Evolutionary conservation across 2,113 vertebrate species (phyloP).

Genomic region (Thymallus thymallus): DNA sequence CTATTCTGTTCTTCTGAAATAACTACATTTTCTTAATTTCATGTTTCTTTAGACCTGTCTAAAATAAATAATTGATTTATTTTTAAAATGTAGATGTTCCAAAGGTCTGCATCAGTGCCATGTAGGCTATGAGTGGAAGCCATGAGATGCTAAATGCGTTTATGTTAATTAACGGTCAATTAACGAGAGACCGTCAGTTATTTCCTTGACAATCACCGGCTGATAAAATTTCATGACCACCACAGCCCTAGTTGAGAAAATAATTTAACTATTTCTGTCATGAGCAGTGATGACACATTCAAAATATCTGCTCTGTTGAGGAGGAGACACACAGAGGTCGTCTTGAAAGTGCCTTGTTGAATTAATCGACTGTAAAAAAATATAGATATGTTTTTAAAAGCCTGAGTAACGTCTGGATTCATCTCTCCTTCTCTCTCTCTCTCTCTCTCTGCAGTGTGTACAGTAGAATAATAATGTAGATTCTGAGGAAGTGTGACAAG

Average conservation of each 20-base stretch:
- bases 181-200: too few species aligned
- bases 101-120: too few species aligned
- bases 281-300: conserved; percentile 37
- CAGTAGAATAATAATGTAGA: conserved; percentile 74
- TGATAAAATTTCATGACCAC: too few species aligned
- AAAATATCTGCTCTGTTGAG: conserved; percentile 38
- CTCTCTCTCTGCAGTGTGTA: conserved; percentile 39
- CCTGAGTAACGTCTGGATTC: conserved; percentile 59
- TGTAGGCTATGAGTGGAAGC: too few species aligned
- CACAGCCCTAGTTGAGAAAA: neutral
- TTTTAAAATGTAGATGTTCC: too few species aligned
- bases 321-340: conserved; percentile 55
- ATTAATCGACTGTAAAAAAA: conserved; percentile 57
- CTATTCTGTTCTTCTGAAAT: too few species aligned
- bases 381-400: conserved; percentile 8
- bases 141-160: too few species aligned
- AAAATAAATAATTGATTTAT: too few species aligned
- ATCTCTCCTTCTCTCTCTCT: neutral
- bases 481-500: conserved; percentile 72
- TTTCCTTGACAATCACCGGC: too few species aligned
- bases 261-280: conserved; percentile 23
- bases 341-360: conserved; percentile 60
- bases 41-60: too few species aligned
- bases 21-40: too few species aligned
- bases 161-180: too few species aligned